These are phyloP conservation scores for Myiothlypis chrysogaster DNA, from an alignment of 2,797 vertebrate species.

Conservation along the genomic window DNA sequence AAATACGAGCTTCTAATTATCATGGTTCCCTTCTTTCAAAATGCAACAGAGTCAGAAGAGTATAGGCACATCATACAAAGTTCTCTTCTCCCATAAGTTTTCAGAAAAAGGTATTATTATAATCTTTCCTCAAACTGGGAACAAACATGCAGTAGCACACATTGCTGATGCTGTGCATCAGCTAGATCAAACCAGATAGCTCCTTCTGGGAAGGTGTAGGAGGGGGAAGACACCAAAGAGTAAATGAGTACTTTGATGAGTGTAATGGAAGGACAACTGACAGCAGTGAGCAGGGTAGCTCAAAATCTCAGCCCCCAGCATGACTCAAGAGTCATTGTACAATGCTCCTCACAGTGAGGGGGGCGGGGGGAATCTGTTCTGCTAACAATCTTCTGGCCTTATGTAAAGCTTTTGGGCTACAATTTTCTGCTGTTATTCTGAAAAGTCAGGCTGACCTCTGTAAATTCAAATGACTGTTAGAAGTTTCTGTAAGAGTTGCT, in stretches of 20 bases:
- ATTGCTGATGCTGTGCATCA: neutral
- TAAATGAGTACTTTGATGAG: constrained; percentile 4
- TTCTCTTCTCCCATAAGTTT: neutral
- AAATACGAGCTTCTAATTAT: neutral
- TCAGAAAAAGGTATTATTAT: neutral
- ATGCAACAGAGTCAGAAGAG: neutral
- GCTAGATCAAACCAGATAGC: neutral
- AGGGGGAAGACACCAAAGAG: neutral
- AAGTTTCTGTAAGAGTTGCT: neutral
- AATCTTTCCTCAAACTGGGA: neutral
- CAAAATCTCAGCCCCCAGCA: neutral
- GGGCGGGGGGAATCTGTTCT: neutral
- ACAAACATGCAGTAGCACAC: neutral
- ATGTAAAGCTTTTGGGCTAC: neutral
- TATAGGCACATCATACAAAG: neutral
- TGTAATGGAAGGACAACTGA: neutral
- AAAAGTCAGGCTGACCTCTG: neutral
- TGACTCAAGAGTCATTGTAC: neutral
- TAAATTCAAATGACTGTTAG: neutral
- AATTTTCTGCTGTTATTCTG: neutral
- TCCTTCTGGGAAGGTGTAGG: neutral
- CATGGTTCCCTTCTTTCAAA: neutral
- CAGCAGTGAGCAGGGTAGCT: neutral
- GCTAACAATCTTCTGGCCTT: neutral
- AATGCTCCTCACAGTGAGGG: neutral